Conservation (phyloP, 1,140 invertebrate genomes). For the Drosophila lini region DNA sequence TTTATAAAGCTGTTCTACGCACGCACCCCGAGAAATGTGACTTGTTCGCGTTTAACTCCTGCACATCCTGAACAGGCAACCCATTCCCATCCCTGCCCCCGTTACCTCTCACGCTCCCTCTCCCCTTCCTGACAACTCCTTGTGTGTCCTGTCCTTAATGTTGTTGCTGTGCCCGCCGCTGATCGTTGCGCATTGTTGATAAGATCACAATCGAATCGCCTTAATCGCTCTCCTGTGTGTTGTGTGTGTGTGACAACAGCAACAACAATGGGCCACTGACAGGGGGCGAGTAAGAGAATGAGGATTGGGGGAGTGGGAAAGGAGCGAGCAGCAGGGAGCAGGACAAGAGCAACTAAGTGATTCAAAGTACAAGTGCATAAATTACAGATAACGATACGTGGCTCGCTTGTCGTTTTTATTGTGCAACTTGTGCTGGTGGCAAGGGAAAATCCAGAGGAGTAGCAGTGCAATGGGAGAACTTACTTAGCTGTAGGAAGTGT, state of each 20-base stretch:
- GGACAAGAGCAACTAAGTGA: slow-evolving; percentile 70
- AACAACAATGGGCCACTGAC: slow-evolving; percentile 53
- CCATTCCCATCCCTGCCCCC: not conserved
- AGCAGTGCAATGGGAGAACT: not conserved
- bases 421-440: not conserved
- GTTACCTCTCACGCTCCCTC: not conserved
- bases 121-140: slow-evolving; percentile 37
- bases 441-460: not conserved
- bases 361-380: slow-evolving; percentile 82
- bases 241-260: slow-evolving; percentile 58
- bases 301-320: not conserved
- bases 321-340: slow-evolving; percentile 7
- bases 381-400: slow-evolving; percentile 78
- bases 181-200: slow-evolving; percentile 76
- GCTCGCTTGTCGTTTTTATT: slow-evolving; percentile 37
- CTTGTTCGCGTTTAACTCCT: slow-evolving; percentile 49
- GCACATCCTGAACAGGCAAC: slow-evolving; percentile 1
- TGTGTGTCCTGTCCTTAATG: slow-evolving; percentile 71
- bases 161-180: slow-evolving; percentile 46
- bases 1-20: slow-evolving; percentile 84
- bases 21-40: slow-evolving; percentile 65
- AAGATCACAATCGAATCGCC: slow-evolving; percentile 75
- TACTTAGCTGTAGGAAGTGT: not conserved
- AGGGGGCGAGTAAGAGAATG: not conserved
- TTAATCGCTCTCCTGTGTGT: slow-evolving; percentile 56